These are phyloP conservation scores for Acleris laterana DNA, from an alignment of 2,888 invertebrate species.

Conservation along the genomic window DNA sequence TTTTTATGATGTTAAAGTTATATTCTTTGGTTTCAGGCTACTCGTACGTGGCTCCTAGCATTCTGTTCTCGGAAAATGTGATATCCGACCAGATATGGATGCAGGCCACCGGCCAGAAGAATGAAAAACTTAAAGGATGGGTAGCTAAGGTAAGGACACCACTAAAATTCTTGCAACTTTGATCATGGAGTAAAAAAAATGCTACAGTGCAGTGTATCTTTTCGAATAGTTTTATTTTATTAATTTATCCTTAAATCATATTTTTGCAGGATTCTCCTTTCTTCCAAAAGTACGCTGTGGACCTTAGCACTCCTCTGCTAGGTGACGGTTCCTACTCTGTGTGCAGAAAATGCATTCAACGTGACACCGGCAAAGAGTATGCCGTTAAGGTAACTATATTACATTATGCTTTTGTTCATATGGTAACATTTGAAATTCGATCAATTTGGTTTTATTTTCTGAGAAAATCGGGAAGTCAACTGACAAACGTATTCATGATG, in stretches of 20 bases:
- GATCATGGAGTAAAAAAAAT: too few species aligned
- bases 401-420: background rate
- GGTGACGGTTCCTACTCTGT: slow-evolving; percentile 96
- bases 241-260: too few species aligned
- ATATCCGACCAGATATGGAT: slow-evolving; percentile 89
- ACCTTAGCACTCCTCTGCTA: slow-evolving; percentile 88
- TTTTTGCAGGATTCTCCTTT: slow-evolving; percentile 90
- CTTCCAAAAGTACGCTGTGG: slow-evolving; percentile 90
- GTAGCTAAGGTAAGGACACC: slow-evolving; percentile 77
- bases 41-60: slow-evolving; percentile 97
- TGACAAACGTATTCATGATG: too few species aligned
- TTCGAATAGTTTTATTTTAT: too few species aligned
- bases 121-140: slow-evolving; percentile 83
- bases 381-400: slow-evolving; percentile 92
- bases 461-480: too few species aligned
- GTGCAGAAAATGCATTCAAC: slow-evolving; percentile 91
- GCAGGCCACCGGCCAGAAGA: slow-evolving; percentile 74
- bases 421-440: too few species aligned
- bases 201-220: background rate
- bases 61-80: slow-evolving; percentile 91
- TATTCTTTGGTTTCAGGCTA: slow-evolving; percentile 86
- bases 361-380: slow-evolving; percentile 89
- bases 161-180: background rate
- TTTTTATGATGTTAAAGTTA: too few species aligned
- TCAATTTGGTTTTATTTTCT: too few species aligned